Evolutionary conservation across 2,888 invertebrate genomes (phyloP).

Genomic region (Eristalinus aeneus): DNA sequence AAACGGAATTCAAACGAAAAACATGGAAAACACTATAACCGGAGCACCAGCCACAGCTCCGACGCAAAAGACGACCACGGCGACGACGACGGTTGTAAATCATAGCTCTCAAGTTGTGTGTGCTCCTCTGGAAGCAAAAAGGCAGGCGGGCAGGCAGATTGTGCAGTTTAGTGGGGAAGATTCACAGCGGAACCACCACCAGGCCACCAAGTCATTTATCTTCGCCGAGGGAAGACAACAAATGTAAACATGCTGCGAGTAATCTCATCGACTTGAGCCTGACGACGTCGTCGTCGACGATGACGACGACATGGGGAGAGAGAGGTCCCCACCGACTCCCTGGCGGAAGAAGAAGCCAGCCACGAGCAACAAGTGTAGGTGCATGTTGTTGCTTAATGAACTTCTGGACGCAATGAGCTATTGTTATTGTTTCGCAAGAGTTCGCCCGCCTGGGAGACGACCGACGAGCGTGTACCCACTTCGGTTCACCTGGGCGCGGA

Average conservation of each 20-base stretch:
- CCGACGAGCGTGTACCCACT: not conserved
- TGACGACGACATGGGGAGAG: slow-evolving; percentile 16
- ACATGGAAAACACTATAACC: slow-evolving; percentile 57
- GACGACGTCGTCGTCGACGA: slow-evolving; percentile 5
- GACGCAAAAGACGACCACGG: not conserved
- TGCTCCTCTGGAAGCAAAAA: not conserved
- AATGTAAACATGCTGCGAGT: slow-evolving; percentile 71
- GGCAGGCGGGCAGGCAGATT: not conserved
- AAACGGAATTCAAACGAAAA: slow-evolving; percentile 30
- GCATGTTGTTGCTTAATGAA: slow-evolving; percentile 70
- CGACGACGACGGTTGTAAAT: slow-evolving; percentile 61
- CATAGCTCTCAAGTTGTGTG: slow-evolving; percentile 36
- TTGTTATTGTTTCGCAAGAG: slow-evolving; percentile 47
- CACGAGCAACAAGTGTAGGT: slow-evolving; percentile 68
- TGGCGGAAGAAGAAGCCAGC: slow-evolving; percentile 45
- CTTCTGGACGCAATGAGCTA: slow-evolving; percentile 67
- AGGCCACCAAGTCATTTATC: slow-evolving; percentile 60
- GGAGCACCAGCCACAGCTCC: slow-evolving; percentile 17
- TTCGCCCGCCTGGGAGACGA: not conserved
- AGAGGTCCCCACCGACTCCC: slow-evolving; percentile 16
- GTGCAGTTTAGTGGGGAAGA: slow-evolving; percentile 34
- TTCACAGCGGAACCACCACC: slow-evolving; percentile 49
- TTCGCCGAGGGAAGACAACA: slow-evolving; percentile 60
- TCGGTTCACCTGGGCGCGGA: slow-evolving; percentile 12
- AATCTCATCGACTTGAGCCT: slow-evolving; percentile 59